A percentile compares a stretch with the other conserved stretches of the same genome.
Evolutionary conservation across 2,797 vertebrate species (phyloP).

Genomic region (Champsocephalus esox): DNA sequence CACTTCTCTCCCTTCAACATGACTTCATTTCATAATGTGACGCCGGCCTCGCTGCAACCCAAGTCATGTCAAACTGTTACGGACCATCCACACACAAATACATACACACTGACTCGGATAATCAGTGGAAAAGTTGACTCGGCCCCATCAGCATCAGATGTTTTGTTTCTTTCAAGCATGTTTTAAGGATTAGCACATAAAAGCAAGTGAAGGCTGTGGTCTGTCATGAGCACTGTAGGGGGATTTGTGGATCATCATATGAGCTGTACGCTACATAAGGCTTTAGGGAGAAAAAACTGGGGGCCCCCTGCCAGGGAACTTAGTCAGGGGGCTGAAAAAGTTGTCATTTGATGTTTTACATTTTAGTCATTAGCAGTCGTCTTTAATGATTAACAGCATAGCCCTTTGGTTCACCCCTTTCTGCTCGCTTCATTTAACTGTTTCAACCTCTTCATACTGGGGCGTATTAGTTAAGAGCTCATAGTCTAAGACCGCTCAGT

Average conservation of each 20-base stretch:
- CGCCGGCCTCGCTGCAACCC: constrained; percentile 64
- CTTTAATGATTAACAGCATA: constrained; percentile 62
- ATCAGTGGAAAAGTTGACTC: constrained; percentile 77
- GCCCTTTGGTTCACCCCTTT: constrained; percentile 57
- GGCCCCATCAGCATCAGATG: constrained; percentile 73
- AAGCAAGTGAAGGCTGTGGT: constrained; percentile 72
- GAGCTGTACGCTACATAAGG: constrained; percentile 64
- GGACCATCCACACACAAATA: constrained; percentile 46
- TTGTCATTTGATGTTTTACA: constrained; percentile 72
- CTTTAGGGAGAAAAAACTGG: constrained; percentile 55
- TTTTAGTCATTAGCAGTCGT: constrained; percentile 72
- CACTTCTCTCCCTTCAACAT: constrained; percentile 71
- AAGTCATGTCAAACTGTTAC: constrained; percentile 66
- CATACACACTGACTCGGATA: constrained; percentile 37
- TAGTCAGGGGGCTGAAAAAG: constrained; percentile 65
- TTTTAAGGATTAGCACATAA: constrained; percentile 83
- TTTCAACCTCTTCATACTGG: constrained; percentile 29
- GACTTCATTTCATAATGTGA: constrained; percentile 74
- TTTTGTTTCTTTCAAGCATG: constrained; percentile 75
- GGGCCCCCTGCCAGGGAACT: constrained; percentile 65
- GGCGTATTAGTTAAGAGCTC: constrained; percentile 28
- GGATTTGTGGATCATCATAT: constrained; percentile 79
- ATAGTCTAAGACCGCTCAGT: constrained; percentile 12
- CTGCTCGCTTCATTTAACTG: constrained; percentile 50
- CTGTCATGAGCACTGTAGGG: constrained; percentile 76